phyloP scores from a whole-genome alignment of 2,113 vertebrate genomes.

The Cyanoramphus novaezelandiae region DNA sequence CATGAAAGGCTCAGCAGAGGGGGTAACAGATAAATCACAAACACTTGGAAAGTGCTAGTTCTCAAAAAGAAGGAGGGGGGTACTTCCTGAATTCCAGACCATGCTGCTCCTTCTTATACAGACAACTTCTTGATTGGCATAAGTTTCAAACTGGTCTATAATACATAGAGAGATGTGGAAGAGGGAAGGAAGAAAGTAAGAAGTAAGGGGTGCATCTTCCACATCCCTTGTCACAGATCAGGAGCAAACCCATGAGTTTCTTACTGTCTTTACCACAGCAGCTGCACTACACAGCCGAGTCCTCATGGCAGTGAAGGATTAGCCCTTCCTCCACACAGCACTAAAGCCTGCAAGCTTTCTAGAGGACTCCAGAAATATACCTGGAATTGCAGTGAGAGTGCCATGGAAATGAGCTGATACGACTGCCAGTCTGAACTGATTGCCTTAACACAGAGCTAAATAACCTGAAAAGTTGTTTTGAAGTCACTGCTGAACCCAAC shows the following conservation, averaged over 20 bases:
- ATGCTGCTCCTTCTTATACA: not conserved
- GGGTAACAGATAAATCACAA: not conserved
- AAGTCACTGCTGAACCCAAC: not conserved
- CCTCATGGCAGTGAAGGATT: not conserved
- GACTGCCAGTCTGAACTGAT: not conserved
- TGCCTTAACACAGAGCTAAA: not conserved
- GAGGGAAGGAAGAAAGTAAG: not conserved
- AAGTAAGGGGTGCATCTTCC: not conserved
- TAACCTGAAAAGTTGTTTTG: not conserved
- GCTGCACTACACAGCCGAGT: not conserved
- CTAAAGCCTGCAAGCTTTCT: not conserved
- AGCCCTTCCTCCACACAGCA: not conserved
- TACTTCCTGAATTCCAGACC: not conserved
- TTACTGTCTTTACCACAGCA: not conserved
- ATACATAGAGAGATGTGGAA: rapidly evolving
- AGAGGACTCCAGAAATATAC: not conserved
- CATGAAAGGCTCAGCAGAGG: not conserved
- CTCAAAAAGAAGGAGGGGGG: not conserved
- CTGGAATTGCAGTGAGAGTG: not conserved
- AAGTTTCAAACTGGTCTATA: not conserved
- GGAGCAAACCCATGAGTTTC: not conserved
- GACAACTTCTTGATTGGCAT: not conserved
- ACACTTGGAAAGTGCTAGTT: not conserved
- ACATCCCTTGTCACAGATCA: not conserved
- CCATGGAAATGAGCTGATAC: not conserved